Evolutionary conservation across 1,140 invertebrate genomes (phyloP).

Genomic region (Papilio xuthus): DNA sequence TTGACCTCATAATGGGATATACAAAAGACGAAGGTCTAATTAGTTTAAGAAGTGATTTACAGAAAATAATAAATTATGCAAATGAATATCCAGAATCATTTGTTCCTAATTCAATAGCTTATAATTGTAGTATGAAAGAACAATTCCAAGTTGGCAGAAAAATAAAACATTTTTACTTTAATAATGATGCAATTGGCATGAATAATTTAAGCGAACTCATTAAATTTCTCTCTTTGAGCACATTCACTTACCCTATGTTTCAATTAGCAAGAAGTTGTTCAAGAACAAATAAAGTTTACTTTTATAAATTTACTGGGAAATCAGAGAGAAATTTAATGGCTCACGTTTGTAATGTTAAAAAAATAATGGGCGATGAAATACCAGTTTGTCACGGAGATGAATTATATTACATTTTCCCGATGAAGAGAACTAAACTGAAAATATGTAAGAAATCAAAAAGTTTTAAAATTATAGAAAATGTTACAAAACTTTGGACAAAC

Average conservation of each 20-base stretch:
- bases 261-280: slow-evolving; percentile 42
- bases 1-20: slow-evolving; percentile 53
- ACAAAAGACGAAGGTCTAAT: slow-evolving; percentile 49
- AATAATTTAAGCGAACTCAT: slow-evolving; percentile 40
- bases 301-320: slow-evolving; percentile 51
- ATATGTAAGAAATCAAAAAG: slow-evolving; percentile 42
- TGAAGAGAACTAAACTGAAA: slow-evolving; percentile 39
- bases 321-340: slow-evolving; percentile 47
- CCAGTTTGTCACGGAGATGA: slow-evolving; percentile 53
- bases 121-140: slow-evolving; percentile 35
- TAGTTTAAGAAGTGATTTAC: slow-evolving; percentile 1
- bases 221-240: slow-evolving; percentile 37
- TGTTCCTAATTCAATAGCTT: slow-evolving; percentile 35
- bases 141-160: slow-evolving; percentile 45
- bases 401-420: slow-evolving; percentile 51
- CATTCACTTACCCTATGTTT: slow-evolving; percentile 43
- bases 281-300: slow-evolving; percentile 46
- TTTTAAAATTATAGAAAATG: slow-evolving; percentile 48
- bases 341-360: slow-evolving; percentile 34
- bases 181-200: slow-evolving; percentile 30
- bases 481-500: slow-evolving; percentile 55
- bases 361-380: slow-evolving; percentile 33
- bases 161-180: slow-evolving; percentile 49
- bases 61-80: slow-evolving; percentile 38
- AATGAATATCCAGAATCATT: slow-evolving; percentile 45